Evolutionary conservation across 2,113 vertebrate genomes (phyloP).

Genomic region (Chaetodon auriga): DNA sequence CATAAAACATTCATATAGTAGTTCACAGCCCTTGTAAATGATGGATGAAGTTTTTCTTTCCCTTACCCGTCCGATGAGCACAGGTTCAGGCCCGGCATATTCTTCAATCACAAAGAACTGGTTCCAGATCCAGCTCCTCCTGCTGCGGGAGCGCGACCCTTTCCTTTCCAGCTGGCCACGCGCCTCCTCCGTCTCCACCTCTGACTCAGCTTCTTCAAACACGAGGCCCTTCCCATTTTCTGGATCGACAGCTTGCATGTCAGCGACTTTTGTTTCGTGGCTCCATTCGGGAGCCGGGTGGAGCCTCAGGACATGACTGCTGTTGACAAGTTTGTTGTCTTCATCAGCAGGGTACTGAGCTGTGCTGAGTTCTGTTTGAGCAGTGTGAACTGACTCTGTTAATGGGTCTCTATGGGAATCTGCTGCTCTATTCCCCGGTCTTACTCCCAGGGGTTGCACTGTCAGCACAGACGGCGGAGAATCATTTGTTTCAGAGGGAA

Average conservation of each 20-base stretch:
- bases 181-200: slow-evolving; percentile 44
- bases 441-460: slow-evolving; percentile 71
- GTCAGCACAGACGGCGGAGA: slow-evolving; percentile 71
- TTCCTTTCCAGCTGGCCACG: slow-evolving; percentile 53
- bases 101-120: slow-evolving; percentile 97
- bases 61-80: slow-evolving; percentile 94
- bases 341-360: slow-evolving; percentile 74
- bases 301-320: slow-evolving; percentile 84
- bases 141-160: slow-evolving; percentile 85
- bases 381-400: slow-evolving; percentile 69
- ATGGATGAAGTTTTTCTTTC: slow-evolving; percentile 46
- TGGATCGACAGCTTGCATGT: slow-evolving; percentile 44
- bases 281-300: slow-evolving; percentile 76
- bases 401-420: slow-evolving; percentile 75
- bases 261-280: slow-evolving; percentile 29
- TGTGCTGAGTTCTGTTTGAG: slow-evolving; percentile 68
- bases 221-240: slow-evolving; percentile 75
- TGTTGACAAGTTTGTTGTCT: slow-evolving; percentile 71
- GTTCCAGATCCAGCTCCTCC: slow-evolving; percentile 96
- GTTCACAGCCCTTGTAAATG: slow-evolving; percentile 57
- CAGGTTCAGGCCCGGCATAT: slow-evolving; percentile 92
- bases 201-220: slow-evolving; percentile 81
- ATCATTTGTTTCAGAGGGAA: slow-evolving; percentile 69
- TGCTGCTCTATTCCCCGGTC: slow-evolving; percentile 57
- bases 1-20: slow-evolving; percentile 60